Evolutionary conservation across 2,888 invertebrate genomes (phyloP).

Genomic region (Troilus luridus): DNA sequence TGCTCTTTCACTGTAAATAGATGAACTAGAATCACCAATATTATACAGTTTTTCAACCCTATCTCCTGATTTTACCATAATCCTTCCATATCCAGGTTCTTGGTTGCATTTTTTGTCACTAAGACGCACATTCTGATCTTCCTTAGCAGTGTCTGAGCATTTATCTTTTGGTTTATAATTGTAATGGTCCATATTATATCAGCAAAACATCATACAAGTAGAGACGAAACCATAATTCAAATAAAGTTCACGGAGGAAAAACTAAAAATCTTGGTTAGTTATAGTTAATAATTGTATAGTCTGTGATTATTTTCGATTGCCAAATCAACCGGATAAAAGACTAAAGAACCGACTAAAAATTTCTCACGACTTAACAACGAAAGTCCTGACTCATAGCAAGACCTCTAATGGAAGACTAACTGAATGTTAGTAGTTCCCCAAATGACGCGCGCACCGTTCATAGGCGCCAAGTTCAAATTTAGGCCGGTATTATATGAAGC

Average conservation of each 20-base stretch:
- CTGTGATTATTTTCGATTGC: neutral
- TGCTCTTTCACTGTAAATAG: conserved; percentile 45
- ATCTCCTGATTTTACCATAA: conserved; percentile 68
- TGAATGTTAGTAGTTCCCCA: neutral
- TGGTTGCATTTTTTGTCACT: conserved; percentile 57
- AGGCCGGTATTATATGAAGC: neutral
- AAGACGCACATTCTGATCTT: conserved; percentile 34
- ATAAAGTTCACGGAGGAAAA: neutral
- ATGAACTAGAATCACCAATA: conserved; percentile 49
- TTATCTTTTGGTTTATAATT: conserved; percentile 65
- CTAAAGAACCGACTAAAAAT: neutral
- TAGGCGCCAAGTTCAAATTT: conserved; percentile 26
- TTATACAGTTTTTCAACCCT: conserved; percentile 59
- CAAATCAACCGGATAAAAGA: neutral
- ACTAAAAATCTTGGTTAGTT: neutral
- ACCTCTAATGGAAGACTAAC: neutral
- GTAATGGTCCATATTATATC: conserved; percentile 65
- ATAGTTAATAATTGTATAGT: neutral
- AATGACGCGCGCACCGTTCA: conserved; percentile 2
- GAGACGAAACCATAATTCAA: neutral
- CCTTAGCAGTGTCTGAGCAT: conserved; percentile 61
- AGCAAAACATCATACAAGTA: conserved; percentile 16
- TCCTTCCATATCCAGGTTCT: conserved; percentile 69
- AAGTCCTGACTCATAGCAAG: neutral
- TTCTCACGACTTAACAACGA: neutral